phyloP scores from a whole-genome alignment of 2,797 vertebrate species.

The Pagetopsis macropterus region DNA sequence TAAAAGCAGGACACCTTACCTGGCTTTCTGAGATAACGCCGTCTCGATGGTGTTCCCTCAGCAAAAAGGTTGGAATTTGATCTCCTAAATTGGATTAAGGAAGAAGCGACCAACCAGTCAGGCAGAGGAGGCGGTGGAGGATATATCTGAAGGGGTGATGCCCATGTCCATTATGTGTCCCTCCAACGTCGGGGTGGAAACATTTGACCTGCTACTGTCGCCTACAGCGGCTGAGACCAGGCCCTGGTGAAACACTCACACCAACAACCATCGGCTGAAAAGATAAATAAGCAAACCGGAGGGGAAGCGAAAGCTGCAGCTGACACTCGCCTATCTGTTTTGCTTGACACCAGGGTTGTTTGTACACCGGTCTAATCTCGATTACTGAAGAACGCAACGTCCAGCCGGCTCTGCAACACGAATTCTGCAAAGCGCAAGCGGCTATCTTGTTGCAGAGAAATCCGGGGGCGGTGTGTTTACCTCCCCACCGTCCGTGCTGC shows the following conservation, averaged over 20 bases:
- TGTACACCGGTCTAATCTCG: slow-evolving; percentile 25
- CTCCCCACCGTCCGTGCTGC: slow-evolving; percentile 59
- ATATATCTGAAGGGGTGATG: slow-evolving; percentile 59
- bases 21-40: slow-evolving; percentile 71
- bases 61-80: slow-evolving; percentile 64
- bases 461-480: slow-evolving; percentile 69
- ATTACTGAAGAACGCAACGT: slow-evolving; percentile 36
- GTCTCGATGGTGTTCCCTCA: slow-evolving; percentile 67
- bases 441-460: slow-evolving; percentile 18
- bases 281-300: slow-evolving; percentile 35
- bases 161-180: slow-evolving; percentile 61
- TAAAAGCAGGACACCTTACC: slow-evolving; percentile 52
- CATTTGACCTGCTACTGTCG: slow-evolving; percentile 65
- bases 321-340: slow-evolving; percentile 35
- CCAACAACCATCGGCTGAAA: slow-evolving; percentile 24
- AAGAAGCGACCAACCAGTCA: slow-evolving; percentile 56
- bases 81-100: slow-evolving; percentile 77
- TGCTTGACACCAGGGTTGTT: slow-evolving; percentile 44
- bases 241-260: slow-evolving; percentile 33
- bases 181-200: slow-evolving; percentile 51
- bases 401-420: slow-evolving; percentile 18
- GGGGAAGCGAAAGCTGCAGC: slow-evolving; percentile 39
- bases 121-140: slow-evolving; percentile 30
- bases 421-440: not conserved
- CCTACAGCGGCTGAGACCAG: slow-evolving; percentile 35